Percentiles rank a stretch among this genome's conserved stretches.
These are phyloP conservation scores for Oryzias melastigma DNA, from an alignment of 2,113 vertebrate species.

Conservation along the genomic window DNA sequence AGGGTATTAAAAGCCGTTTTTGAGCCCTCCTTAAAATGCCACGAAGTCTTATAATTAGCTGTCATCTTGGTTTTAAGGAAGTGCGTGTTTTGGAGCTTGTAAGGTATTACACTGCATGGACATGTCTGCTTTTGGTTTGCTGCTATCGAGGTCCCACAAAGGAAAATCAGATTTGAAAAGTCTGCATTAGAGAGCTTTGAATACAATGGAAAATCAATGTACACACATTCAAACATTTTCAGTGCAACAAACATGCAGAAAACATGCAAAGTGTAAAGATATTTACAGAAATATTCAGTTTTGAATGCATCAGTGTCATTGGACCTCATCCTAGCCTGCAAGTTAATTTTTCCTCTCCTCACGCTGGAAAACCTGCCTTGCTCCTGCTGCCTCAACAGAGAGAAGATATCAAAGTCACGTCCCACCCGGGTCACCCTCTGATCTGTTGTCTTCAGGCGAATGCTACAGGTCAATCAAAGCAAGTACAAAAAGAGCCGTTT, in stretches of 20 bases:
- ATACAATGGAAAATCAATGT: conserved; percentile 2
- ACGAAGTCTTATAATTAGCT: conserved; percentile 50
- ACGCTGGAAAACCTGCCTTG: too few relatives aligned
- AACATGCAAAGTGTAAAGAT: too few relatives aligned
- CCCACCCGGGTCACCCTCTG: too few relatives aligned
- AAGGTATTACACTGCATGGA: conserved; percentile 17
- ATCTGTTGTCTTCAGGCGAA: too few relatives aligned
- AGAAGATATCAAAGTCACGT: too few relatives aligned
- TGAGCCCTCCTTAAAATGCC: conserved; percentile 30
- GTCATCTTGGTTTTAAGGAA: conserved; percentile 33
- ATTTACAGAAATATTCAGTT: too few relatives aligned
- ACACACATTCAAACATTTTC: conserved; percentile 7
- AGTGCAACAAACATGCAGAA: not conserved
- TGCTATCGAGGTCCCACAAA: conserved; percentile 27
- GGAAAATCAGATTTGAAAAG: conserved; percentile 43
- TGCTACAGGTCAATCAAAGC: too few relatives aligned
- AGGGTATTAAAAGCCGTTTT: conserved; percentile 52
- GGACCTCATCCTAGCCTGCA: too few relatives aligned
- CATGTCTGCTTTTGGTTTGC: conserved; percentile 26
- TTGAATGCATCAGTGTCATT: too few relatives aligned
- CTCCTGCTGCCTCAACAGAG: too few relatives aligned
- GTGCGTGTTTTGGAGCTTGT: conserved; percentile 37
- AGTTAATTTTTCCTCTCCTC: too few relatives aligned
- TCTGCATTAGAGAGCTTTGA: conserved; percentile 22
- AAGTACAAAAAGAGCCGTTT: too few relatives aligned